A percentile compares a stretch with the other conserved stretches of the same genome.
Conservation (phyloP, 2,888 invertebrate species). For the Cephus nigrinus region DNA sequence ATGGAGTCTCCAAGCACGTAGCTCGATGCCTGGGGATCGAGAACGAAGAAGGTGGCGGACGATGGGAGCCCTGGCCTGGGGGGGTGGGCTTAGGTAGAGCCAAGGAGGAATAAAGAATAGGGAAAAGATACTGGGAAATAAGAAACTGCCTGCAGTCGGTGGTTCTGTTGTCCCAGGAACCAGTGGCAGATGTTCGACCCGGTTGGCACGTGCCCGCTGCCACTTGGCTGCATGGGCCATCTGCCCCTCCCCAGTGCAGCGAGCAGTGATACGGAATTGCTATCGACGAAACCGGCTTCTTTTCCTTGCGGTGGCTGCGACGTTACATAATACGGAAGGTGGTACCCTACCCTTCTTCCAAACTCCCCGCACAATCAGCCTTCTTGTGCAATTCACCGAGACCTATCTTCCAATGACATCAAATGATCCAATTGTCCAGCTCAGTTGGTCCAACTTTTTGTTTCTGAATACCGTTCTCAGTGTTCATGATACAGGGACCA, state of each 20-base stretch:
- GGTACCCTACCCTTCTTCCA: too few species aligned
- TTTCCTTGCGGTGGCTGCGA: neutral
- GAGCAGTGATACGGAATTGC: slow-evolving; percentile 35
- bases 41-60: neutral
- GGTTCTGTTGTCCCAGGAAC: slow-evolving; percentile 44
- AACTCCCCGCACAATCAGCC: too few species aligned
- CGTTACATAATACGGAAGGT: neutral
- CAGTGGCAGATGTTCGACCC: slow-evolving; percentile 62
- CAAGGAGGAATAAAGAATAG: neutral
- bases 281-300: slow-evolving; percentile 21
- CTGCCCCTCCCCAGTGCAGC: slow-evolving; percentile 42
- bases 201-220: slow-evolving; percentile 66
- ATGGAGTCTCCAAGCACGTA: too few species aligned
- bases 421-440: too few species aligned
- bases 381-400: too few species aligned
- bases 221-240: slow-evolving; percentile 63
- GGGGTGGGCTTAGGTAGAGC: neutral
- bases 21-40: too few species aligned
- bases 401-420: too few species aligned
- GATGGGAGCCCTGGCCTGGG: neutral
- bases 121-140: slow-evolving; percentile 5
- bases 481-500: too few species aligned
- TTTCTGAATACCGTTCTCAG: too few species aligned
- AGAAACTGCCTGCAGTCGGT: slow-evolving; percentile 32
- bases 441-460: too few species aligned